Conservation (phyloP, 2,797 vertebrate genomes). For the Darevskia mixta region DNA sequence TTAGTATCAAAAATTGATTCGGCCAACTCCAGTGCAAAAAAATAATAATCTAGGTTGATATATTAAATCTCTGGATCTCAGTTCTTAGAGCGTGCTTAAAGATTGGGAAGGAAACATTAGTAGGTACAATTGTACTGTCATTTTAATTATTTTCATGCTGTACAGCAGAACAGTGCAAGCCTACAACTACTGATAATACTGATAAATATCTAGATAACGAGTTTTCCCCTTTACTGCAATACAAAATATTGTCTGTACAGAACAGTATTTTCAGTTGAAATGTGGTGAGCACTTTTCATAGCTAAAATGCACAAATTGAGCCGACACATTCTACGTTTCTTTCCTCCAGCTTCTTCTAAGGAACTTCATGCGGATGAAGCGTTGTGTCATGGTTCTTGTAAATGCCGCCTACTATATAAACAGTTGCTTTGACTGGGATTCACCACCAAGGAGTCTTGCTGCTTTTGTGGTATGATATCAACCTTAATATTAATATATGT, state of each 20-base stretch:
- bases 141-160: neutral
- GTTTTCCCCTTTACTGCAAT: neutral
- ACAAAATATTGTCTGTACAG: neutral
- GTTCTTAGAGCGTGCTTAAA: fast-evolving
- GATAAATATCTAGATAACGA: neutral
- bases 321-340: slow-evolving; percentile 48
- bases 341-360: slow-evolving; percentile 88
- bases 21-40: neutral
- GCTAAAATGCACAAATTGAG: neutral
- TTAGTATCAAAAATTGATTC: neutral
- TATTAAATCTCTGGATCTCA: slow-evolving; percentile 9
- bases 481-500: slow-evolving; percentile 53
- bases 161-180: neutral
- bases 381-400: slow-evolving; percentile 92
- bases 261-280: neutral
- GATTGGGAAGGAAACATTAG: neutral
- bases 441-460: slow-evolving; percentile 94
- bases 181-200: neutral
- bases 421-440: slow-evolving; percentile 98
- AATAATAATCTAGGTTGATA: neutral
- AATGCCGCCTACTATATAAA: slow-evolving; percentile 92
- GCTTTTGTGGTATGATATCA: slow-evolving; percentile 92
- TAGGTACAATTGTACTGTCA: neutral
- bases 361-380: slow-evolving; percentile 92
- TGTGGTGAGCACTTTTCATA: slow-evolving; percentile 25